A percentile compares a stretch with the other conserved stretches of the same genome.
Conservation (phyloP, 2,113 vertebrate species). For the Onychostoma macrolepis region DNA sequence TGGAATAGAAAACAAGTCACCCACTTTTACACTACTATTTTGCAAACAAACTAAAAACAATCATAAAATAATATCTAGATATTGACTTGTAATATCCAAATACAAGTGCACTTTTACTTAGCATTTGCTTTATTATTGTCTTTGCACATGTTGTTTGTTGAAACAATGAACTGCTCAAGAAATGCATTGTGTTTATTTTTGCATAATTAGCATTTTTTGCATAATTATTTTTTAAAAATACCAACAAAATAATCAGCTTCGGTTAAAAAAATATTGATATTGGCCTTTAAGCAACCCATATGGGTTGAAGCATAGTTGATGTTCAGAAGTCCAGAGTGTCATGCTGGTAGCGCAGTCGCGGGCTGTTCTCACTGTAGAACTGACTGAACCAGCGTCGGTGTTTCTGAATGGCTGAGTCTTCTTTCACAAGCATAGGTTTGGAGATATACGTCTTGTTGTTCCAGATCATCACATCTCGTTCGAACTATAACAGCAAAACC, state of each 20-base stretch:
- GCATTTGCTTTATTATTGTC: conserved; percentile 14
- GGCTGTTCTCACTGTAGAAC: conserved; percentile 83
- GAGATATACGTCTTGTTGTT: conserved; percentile 84
- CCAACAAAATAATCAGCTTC: conserved; percentile 13
- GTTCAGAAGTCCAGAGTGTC: conserved; percentile 79
- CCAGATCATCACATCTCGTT: conserved; percentile 85
- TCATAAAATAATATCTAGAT: not conserved
- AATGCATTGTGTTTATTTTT: not conserved
- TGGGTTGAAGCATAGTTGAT: not conserved
- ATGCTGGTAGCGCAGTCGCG: conserved; percentile 57
- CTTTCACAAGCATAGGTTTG: conserved; percentile 81
- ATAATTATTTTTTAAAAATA: not conserved
- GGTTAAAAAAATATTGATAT: conserved; percentile 30
- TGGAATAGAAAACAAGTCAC: not conserved
- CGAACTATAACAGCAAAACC: conserved; percentile 72
- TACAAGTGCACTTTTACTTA: not conserved
- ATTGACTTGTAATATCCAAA: not conserved
- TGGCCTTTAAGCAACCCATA: not conserved
- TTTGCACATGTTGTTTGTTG: not conserved
- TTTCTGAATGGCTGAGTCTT: conserved; percentile 79
- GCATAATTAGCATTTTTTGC: conserved; percentile 14
- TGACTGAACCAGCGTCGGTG: conserved; percentile 84
- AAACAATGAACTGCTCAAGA: not conserved
- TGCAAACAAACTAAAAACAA: not conserved
- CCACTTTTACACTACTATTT: not conserved